phyloP scores from a whole-genome alignment of 2,888 invertebrate species.

The Epinotia nisella region DNA sequence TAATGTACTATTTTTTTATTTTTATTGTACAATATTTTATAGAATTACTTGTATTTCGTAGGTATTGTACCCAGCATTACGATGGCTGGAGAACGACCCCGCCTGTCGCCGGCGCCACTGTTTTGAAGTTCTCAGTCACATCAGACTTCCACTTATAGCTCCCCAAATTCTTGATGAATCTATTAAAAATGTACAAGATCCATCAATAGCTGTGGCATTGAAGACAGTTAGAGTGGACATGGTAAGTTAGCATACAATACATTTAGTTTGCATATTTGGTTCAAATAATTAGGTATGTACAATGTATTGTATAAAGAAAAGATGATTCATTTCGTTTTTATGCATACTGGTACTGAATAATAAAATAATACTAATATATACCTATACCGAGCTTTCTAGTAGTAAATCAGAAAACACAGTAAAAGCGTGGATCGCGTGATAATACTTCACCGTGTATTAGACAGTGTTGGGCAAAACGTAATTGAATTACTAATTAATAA shows the following conservation, averaged over 20 bases:
- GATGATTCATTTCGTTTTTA: background rate
- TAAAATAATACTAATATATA: no score
- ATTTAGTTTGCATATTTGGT: slow-evolving; percentile 3
- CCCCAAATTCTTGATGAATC: slow-evolving; percentile 91
- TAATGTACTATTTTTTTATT: no score
- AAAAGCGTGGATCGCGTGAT: no score
- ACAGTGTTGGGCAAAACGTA: no score
- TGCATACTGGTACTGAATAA: background rate
- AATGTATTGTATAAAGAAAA: slow-evolving; percentile 23
- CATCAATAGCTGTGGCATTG: slow-evolving; percentile 91
- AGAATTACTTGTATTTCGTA: slow-evolving; percentile 55
- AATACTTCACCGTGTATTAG: no score
- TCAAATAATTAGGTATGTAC: background rate
- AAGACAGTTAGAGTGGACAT: slow-evolving; percentile 92
- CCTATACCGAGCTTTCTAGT: no score
- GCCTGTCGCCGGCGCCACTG: slow-evolving; percentile 91
- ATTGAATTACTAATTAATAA: no score
- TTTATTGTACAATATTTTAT: background rate
- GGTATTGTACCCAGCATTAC: slow-evolving; percentile 93
- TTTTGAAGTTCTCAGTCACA: slow-evolving; percentile 92
- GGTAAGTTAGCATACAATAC: slow-evolving; percentile 61
- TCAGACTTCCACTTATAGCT: slow-evolving; percentile 93
- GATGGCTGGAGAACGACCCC: slow-evolving; percentile 94
- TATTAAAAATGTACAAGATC: slow-evolving; percentile 90
- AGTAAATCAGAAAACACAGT: no score